Evolutionary conservation across 1,140 invertebrate species (phyloP).

Genomic region (Sesamia nonagrioides): DNA sequence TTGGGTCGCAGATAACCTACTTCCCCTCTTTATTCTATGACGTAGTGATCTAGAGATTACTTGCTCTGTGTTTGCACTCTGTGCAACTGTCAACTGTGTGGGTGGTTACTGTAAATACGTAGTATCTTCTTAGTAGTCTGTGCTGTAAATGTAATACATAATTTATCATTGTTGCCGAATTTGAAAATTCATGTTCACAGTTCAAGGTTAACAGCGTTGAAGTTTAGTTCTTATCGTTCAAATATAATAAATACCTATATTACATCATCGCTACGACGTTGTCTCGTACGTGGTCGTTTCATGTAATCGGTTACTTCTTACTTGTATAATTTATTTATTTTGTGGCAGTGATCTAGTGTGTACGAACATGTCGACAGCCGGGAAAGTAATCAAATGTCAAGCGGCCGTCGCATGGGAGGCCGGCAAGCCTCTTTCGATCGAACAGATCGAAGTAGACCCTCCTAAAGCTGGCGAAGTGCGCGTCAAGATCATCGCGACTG

Average conservation of each 20-base stretch:
- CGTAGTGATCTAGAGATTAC: too few relatives aligned
- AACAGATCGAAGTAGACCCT: constrained; percentile 97
- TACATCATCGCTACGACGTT: constrained; percentile 47
- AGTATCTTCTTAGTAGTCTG: too few relatives aligned
- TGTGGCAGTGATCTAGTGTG: constrained; percentile 49
- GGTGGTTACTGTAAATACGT: too few relatives aligned
- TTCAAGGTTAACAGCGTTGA: constrained; percentile 49
- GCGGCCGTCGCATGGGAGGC: constrained; percentile 97
- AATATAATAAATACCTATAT: too few relatives aligned
- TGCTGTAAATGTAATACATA: neutral
- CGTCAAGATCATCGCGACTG: constrained; percentile 94
- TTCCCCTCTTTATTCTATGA: too few relatives aligned
- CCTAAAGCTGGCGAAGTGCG: constrained; percentile 96
- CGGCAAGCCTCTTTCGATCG: constrained; percentile 95
- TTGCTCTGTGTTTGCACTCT: too few relatives aligned
- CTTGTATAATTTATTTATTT: constrained; percentile 44
- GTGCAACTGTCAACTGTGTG: too few relatives aligned
- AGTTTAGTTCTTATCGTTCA: constrained; percentile 27
- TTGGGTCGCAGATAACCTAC: too few relatives aligned
- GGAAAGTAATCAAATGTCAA: constrained; percentile 93
- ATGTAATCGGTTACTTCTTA: neutral
- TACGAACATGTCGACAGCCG: constrained; percentile 70
- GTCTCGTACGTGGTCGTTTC: neutral
- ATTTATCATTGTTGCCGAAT: too few relatives aligned
- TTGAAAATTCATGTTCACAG: constrained; percentile 45